Percentiles rank a stretch among this genome's conserved stretches.
These are phyloP conservation scores for Ptychadena robeensis DNA, from an alignment of 2,797 vertebrate species.

Conservation along the genomic window DNA sequence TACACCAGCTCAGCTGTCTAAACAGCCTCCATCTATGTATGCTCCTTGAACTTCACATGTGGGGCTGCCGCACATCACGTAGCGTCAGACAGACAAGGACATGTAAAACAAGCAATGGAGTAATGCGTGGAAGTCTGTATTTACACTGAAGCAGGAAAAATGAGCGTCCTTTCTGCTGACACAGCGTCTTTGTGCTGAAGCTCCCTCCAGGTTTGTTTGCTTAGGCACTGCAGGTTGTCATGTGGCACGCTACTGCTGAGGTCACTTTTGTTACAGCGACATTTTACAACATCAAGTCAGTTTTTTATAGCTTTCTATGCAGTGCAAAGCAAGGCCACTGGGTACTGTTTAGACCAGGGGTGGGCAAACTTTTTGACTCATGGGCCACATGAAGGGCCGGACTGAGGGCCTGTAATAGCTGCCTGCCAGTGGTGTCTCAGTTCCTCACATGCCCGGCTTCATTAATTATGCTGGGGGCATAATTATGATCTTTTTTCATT, in stretches of 20 bases:
- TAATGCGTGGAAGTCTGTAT: neutral
- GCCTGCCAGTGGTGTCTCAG: too few species aligned
- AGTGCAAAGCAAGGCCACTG: too few species aligned
- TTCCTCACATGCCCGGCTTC: too few species aligned
- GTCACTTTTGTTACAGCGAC: neutral
- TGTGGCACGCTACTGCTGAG: neutral
- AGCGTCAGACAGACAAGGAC: slow-evolving; percentile 41
- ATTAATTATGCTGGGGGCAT: too few species aligned
- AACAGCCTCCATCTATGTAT: slow-evolving; percentile 34
- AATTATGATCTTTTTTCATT: too few species aligned
- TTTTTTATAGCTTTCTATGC: neutral
- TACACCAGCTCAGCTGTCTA: slow-evolving; percentile 55
- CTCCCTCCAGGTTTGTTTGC: neutral
- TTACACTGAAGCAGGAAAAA: neutral
- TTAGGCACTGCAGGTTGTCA: neutral
- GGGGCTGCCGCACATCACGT: slow-evolving; percentile 32
- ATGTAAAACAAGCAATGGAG: slow-evolving; percentile 42
- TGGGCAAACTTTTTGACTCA: too few species aligned
- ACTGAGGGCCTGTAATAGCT: too few species aligned
- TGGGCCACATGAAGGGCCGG: too few species aligned
- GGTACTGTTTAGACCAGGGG: too few species aligned
- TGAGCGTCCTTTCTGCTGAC: neutral
- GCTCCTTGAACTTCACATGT: slow-evolving; percentile 54
- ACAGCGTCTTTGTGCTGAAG: neutral
- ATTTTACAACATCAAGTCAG: neutral